Evolutionary conservation across 2,797 vertebrate species (phyloP).

Genomic region (Micropoecilia bifurca): DNA sequence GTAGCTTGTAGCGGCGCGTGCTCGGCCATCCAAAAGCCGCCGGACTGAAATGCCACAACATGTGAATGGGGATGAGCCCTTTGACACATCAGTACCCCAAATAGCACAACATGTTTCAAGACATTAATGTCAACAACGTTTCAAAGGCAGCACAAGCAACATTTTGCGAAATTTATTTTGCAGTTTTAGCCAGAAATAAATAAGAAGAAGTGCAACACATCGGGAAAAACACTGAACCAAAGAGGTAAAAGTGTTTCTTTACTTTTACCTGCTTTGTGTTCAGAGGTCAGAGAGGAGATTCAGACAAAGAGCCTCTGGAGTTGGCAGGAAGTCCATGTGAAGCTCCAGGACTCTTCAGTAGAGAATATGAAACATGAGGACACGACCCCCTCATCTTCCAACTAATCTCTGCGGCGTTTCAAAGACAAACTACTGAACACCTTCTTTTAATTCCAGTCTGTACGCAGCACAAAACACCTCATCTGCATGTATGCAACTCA

Average conservation of each 20-base stretch:
- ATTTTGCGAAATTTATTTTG: neutral
- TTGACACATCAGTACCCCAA: conserved; percentile 10
- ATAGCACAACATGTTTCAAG: conserved; percentile 13
- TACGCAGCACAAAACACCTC: conserved; percentile 28
- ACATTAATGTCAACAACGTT: conserved; percentile 4
- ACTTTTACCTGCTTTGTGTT: neutral
- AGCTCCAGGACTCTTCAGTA: conserved; percentile 45
- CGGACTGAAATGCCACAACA: conserved; percentile 20
- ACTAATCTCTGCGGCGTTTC: conserved; percentile 18
- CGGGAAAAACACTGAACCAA: neutral
- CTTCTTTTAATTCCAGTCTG: conserved; percentile 7
- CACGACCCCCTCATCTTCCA: conserved; percentile 23
- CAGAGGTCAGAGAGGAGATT: conserved; percentile 39
- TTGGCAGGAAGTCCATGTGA: conserved; percentile 25
- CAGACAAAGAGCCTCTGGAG: conserved; percentile 14
- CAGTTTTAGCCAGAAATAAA: neutral
- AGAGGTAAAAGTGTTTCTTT: neutral
- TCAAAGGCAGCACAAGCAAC: neutral
- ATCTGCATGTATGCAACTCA: conserved; percentile 47
- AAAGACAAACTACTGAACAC: conserved; percentile 4
- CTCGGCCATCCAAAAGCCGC: conserved; percentile 1
- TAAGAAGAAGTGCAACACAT: neutral
- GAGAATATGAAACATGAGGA: conserved; percentile 14
- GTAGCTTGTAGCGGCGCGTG: neutral
- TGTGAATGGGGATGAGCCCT: conserved; percentile 2